Conservation (phyloP, 2,888 invertebrate species). For the Hyposoter didymator region DNA sequence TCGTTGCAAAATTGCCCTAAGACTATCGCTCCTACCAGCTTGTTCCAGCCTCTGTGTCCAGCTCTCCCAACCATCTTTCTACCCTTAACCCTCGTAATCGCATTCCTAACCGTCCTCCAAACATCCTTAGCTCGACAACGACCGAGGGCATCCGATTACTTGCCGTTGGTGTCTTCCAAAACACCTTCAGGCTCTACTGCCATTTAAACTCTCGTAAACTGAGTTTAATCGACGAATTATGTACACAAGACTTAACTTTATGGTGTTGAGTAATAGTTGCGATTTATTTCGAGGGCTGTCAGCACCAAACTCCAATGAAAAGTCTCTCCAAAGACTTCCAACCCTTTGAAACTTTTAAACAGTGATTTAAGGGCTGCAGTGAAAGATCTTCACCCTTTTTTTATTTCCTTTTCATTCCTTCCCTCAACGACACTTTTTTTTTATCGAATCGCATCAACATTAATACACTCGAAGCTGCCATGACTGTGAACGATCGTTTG, state of each 20-base stretch:
- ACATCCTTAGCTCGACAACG: slow-evolving; percentile 13
- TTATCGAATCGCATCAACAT: background rate
- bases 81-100: slow-evolving; percentile 42
- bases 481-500: background rate
- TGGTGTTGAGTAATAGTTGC: slow-evolving; percentile 1
- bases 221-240: slow-evolving; percentile 52
- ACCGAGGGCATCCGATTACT: background rate
- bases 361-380: background rate
- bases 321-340: background rate
- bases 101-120: slow-evolving; percentile 10
- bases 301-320: background rate
- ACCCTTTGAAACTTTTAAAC: background rate
- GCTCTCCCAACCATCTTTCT: slow-evolving; percentile 38
- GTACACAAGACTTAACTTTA: background rate
- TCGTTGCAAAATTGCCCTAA: slow-evolving; percentile 23
- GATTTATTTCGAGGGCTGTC: background rate
- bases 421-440: background rate
- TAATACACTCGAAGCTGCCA: background rate
- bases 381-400: background rate
- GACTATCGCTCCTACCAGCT: background rate
- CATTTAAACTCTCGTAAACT: slow-evolving; percentile 53
- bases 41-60: background rate
- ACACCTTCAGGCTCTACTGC: background rate
- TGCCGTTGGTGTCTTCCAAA: background rate
- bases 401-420: background rate